Conservation (phyloP, 2,888 invertebrate species). For the Sipha maydis region DNA sequence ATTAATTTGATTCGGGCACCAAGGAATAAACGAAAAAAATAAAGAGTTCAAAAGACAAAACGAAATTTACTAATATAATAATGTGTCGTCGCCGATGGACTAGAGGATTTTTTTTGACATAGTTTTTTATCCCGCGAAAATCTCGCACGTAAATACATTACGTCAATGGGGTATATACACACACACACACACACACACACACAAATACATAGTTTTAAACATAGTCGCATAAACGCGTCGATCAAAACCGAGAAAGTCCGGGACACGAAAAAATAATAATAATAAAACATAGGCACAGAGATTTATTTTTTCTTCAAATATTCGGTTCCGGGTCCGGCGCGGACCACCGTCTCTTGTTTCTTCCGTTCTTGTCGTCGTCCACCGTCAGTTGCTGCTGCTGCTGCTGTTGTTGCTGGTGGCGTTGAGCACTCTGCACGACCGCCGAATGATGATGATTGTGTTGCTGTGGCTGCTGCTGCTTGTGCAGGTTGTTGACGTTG, state of each 20-base stretch:
- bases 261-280: background rate
- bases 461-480: slow-evolving; percentile 31
- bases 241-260: no score
- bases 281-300: background rate
- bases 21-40: no score
- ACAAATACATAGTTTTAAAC: no score
- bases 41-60: background rate
- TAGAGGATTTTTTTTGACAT: slow-evolving; percentile 24
- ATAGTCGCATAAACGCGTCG: background rate
- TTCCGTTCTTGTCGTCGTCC: slow-evolving; percentile 50
- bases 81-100: slow-evolving; percentile 15
- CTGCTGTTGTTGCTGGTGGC: slow-evolving; percentile 22
- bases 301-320: background rate
- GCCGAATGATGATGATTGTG: slow-evolving; percentile 34
- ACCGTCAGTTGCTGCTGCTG: background rate
- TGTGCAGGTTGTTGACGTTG: slow-evolving; percentile 12
- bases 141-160: background rate
- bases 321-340: slow-evolving; percentile 61
- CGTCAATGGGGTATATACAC: no score
- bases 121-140: background rate
- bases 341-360: slow-evolving; percentile 63
- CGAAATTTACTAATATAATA: background rate
- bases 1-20: background rate
- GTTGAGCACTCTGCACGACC: slow-evolving; percentile 21
- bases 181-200: no score